Evolutionary conservation across 2,888 invertebrate genomes (phyloP), one percentile per base, ranked within the genome.

Genomic region (Drosophila mettleri): DNA sequence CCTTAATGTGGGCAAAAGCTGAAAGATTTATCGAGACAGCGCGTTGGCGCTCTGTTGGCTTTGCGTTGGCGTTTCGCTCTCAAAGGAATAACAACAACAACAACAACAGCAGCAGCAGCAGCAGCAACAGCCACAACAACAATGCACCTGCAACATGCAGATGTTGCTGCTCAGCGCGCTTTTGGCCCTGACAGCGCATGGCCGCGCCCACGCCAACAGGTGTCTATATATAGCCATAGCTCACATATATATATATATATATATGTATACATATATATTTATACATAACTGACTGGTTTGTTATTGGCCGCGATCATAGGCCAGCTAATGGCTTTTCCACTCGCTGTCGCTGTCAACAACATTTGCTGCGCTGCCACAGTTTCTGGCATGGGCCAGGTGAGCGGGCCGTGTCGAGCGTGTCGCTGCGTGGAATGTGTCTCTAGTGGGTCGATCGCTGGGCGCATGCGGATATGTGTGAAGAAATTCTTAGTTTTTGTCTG

Each of bases 151-250:
- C 77, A 71, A 14, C 36, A 24, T 52, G 71, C 63, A 69, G 71
- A 53, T 53, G 62, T 34, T 52, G 68, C 12, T 63, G 66, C 31
- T 27, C 24, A 22, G 36, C 29, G 31, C 8, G 31, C 14, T 51
- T 54, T 54, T 66, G 78, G 74, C 74, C 78, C 62, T 74, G 74
- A 74, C 74, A 73, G 41, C 66, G 57, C 61, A 53, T 58, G 49
- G 55, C 33, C 18, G 20, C 61, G 51, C 45, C 67, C 67, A 68
- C 67, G 38, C 58, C 67, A 66, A 54, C 77, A 74, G 77, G 61
- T 71, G 57, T 52, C 68, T 68, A 67, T 52, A 67, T 67, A 67
- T 58, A 60, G 39, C 16, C 34, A 49, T 22, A 22, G 49, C 49
- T 22, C 22, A 22, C 33, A 49, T 8, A 31, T 3, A 31, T 18